Conservation (phyloP, 2,797 vertebrate species). For the Oreochromis mossambicus region DNA sequence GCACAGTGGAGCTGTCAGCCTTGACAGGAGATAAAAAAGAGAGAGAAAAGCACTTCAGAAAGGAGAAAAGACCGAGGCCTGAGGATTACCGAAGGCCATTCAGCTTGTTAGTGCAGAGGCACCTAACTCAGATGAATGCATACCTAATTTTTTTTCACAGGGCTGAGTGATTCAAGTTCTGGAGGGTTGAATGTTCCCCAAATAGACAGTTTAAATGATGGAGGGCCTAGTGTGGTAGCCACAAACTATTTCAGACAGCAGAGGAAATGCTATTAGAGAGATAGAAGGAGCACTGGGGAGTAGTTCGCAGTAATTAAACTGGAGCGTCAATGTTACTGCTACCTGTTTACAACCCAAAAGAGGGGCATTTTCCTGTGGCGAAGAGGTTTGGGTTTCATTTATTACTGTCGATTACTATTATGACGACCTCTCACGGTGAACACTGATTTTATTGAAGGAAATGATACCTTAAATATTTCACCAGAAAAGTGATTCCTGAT, state of each 20-base stretch:
- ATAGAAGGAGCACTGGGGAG: constrained; percentile 64
- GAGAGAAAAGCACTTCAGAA: constrained; percentile 28
- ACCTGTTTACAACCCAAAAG: constrained; percentile 64
- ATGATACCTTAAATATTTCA: constrained; percentile 24
- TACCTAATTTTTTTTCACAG: constrained; percentile 47
- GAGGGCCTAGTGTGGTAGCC: constrained; percentile 46
- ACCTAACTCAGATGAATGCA: constrained; percentile 56
- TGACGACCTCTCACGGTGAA: constrained; percentile 21
- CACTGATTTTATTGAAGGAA: constrained; percentile 16
- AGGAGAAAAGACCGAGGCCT: constrained; percentile 47
- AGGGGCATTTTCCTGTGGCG: constrained; percentile 36
- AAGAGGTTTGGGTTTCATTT: constrained; percentile 51
- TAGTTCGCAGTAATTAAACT: constrained; percentile 70
- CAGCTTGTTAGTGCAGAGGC: constrained; percentile 64
- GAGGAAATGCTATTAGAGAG: constrained; percentile 59
- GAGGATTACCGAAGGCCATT: constrained; percentile 68
- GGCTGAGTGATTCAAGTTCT: constrained; percentile 45
- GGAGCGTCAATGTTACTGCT: constrained; percentile 62
- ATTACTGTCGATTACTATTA: constrained; percentile 43
- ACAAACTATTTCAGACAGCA: constrained; percentile 61
- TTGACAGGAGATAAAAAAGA: constrained; percentile 53
- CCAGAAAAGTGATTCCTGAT: neutral
- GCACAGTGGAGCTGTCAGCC: constrained; percentile 58
- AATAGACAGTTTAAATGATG: constrained; percentile 67
- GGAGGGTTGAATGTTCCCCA: constrained; percentile 50